Evolutionary conservation across 1,140 invertebrate species (phyloP).

Genomic region (Eueides isabella): DNA sequence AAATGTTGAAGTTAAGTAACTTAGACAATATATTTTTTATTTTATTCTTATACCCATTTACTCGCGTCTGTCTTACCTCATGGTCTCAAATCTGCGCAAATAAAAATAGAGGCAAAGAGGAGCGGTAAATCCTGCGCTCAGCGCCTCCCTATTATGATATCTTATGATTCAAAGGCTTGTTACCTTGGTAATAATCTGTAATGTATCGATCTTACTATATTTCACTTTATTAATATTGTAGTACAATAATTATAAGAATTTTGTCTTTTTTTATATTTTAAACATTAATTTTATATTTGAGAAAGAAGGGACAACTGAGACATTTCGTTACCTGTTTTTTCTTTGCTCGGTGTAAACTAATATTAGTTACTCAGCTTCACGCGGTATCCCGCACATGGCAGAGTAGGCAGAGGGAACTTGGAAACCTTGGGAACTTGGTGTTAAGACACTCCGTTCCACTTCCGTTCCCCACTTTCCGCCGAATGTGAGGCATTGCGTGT

Average conservation of each 20-base stretch:
- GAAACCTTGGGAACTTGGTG: no score
- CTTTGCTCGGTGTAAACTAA: no score
- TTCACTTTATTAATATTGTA: neutral
- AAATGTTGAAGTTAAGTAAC: no score
- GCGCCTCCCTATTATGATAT: slow-evolving; percentile 68
- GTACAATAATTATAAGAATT: neutral
- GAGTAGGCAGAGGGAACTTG: no score
- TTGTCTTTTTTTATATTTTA: neutral
- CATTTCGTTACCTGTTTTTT: no score
- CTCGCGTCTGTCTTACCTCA: slow-evolving; percentile 45
- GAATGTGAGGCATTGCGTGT: no score
- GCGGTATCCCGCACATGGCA: no score
- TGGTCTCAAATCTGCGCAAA: slow-evolving; percentile 57
- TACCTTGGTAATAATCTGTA: slow-evolving; percentile 47
- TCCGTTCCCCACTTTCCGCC: no score
- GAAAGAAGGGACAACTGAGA: no score
- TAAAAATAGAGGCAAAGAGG: slow-evolving; percentile 68
- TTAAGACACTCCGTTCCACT: no score
- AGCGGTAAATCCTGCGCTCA: slow-evolving; percentile 60
- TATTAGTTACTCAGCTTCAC: no score
- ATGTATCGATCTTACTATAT: slow-evolving; percentile 3
- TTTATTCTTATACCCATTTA: slow-evolving; percentile 29
- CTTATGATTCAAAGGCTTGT: slow-evolving; percentile 55
- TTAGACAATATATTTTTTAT: neutral
- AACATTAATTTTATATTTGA: no score